Base-by-base conservation (phyloP, 2,113 vertebrate genomes). In the Lagopus leucura region DNA sequence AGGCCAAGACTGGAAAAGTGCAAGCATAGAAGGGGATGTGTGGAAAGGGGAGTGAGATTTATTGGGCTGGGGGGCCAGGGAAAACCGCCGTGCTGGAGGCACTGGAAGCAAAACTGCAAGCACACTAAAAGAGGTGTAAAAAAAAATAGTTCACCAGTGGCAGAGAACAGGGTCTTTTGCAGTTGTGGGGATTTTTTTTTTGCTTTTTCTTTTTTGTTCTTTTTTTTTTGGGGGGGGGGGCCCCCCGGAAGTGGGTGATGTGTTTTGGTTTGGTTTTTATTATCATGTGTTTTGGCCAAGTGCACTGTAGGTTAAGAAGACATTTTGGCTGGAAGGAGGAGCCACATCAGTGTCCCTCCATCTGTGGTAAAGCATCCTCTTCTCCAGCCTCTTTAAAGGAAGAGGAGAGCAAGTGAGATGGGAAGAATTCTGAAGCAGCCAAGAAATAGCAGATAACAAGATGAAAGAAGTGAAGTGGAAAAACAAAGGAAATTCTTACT, bases 41-140 rank as follows among this genome's bases (percentile, higher is more conserved):
- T 71, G 13, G 76, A 38, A 86, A 86, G 47, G 64, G 67, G 48
- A 75, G 22, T 57, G 63, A 89, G 70, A 85, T 87, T 85, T 92
- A 76, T 70, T 72, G n/a, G 69, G 28, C 32, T 71, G 34, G 10
- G 36, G 34, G 82, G 74, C 13, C 15, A 77, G 24, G 54, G 64
- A 63, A 90, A 86, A 60, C 52, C 61, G 8, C 38, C 34, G 36
- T 74, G 28, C 42, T 93, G 42, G 48, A 88, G 88, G 11, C 13
- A 47, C 36, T 90, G 15, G 70, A 75, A 45, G 19, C 30, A 74
- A 28, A 82, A 6, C 55, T 80, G 45, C 30, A 88, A 90, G 60
- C 2, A 1, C 10, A 54, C 42, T 36, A 20, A 45, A 42, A 86
- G 66, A 13, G 22, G 14, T 0, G 0, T 42, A 50, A 71, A 74